Base-by-base conservation (phyloP, 2,113 vertebrate species). In the Delphinus delphis region DNA sequence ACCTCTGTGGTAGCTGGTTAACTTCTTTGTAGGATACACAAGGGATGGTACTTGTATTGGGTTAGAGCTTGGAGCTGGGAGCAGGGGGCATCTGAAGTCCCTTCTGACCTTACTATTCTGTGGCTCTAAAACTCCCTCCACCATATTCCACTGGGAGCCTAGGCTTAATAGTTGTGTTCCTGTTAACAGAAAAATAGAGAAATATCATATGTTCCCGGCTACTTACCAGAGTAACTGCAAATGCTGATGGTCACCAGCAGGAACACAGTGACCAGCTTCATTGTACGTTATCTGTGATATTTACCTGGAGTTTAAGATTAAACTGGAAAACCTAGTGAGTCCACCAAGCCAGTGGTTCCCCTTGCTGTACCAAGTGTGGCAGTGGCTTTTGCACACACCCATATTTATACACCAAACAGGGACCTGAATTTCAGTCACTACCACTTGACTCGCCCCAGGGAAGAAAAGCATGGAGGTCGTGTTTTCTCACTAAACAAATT, bases 161-260 rank as follows among this genome's bases (percentile, higher is more conserved):
- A 58, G 10, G 12, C 26, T 79, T 68, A 65, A 47, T 53, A 11
- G 15, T 10, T 44, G 20, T 47, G 7, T 17, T 84, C 18, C 31
- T 21, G 21, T 41, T 36, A 74, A 67, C 18, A 65, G 73, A 80
- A 53, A 91, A 55, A 36, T 13, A 91, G 31, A 93, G 53, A 70
- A 36, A 68, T 18, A 50, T 0, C 23, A 2, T 53, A 20, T 47
- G 1, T 55, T 55, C 36, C 36, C 67, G 4, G 28, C 0, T 36
- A 96, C 97, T 97, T 93, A 98, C 97, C 96, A 53, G 97, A 95
- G 92, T 97, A 98, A 81, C 94, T 95, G 91, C 91, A 98, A 68
- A 97, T 12, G 26, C 94, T 20, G 2, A 97, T 3, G 26, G 58
- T 70, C 79, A 97, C 74, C 83, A 98, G 60, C 60, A 97, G 38